These are phyloP conservation scores for Eucriotettix oculatus DNA, from an alignment of 2,888 invertebrate genomes.

Conservation along the genomic window DNA sequence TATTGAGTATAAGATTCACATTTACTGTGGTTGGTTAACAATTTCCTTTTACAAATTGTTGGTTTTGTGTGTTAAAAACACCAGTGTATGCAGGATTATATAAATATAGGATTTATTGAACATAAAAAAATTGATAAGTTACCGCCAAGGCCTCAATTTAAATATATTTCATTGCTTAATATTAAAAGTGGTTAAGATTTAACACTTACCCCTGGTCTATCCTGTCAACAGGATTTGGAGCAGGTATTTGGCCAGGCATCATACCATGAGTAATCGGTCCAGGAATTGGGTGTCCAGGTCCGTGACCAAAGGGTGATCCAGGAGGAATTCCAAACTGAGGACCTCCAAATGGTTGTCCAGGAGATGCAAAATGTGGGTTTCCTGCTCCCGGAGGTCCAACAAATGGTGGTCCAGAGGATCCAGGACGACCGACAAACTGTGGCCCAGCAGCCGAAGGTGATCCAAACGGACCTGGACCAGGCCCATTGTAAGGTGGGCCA, in stretches of 20 bases:
- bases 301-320: slow-evolving; percentile 52
- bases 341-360: slow-evolving; percentile 41
- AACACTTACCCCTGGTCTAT: slow-evolving; percentile 55
- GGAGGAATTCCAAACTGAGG: slow-evolving; percentile 54
- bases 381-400: slow-evolving; percentile 41
- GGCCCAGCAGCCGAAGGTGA: slow-evolving; percentile 48
- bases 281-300: slow-evolving; percentile 38
- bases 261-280: slow-evolving; percentile 43
- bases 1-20: too few species aligned
- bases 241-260: slow-evolving; percentile 42
- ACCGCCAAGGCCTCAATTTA: too few species aligned
- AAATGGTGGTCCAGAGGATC: slow-evolving; percentile 24
- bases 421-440: slow-evolving; percentile 45
- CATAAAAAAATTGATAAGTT: too few species aligned
- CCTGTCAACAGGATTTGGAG: slow-evolving; percentile 67
- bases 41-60: too few species aligned
- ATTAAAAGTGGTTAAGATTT: background rate
- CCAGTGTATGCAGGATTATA: too few species aligned
- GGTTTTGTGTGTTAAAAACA: too few species aligned
- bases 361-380: slow-evolving; percentile 47
- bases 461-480: slow-evolving; percentile 48
- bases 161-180: too few species aligned
- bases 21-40: too few species aligned
- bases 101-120: too few species aligned
- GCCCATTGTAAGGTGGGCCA: slow-evolving; percentile 49